These are phyloP conservation scores for Littorina saxatilis DNA, from an alignment of 1,140 invertebrate species.

Conservation along the genomic window DNA sequence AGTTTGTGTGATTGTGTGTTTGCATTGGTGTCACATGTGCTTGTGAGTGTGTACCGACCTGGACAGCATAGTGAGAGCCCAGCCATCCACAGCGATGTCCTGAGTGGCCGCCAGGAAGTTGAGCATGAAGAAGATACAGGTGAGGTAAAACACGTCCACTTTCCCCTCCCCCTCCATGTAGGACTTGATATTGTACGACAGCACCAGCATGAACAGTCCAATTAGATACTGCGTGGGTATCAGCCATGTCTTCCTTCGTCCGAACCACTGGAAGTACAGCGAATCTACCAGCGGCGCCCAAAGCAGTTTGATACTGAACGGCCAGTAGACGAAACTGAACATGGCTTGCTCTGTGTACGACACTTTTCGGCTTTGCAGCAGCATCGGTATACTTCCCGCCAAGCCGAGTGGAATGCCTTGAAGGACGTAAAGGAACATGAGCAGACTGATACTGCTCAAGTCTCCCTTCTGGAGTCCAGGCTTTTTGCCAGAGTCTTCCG, in stretches of 20 bases:
- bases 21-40: no score
- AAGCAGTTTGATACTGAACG: constrained; percentile 94
- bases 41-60: no score
- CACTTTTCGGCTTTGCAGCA: constrained; percentile 90
- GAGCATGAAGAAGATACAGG: constrained; percentile 91
- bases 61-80: constrained; percentile 99
- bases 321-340: constrained; percentile 99
- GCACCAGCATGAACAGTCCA: constrained; percentile 68
- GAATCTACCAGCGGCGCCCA: constrained; percentile 99
- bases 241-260: constrained; percentile 97
- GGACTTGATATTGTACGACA: constrained; percentile 63
- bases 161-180: constrained; percentile 67
- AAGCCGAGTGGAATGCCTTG: constrained; percentile 96
- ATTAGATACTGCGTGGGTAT: constrained; percentile 91
- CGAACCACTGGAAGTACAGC: constrained; percentile 88
- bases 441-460: constrained; percentile 82
- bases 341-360: constrained; percentile 85
- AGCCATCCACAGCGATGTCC: constrained; percentile 99
- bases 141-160: constrained; percentile 90
- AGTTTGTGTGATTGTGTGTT: no score
- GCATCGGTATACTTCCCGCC: constrained; percentile 94
- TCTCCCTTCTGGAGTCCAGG: constrained; percentile 53
- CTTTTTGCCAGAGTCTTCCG: background rate
- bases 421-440: constrained; percentile 94
- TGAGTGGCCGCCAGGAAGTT: constrained; percentile 99